Base-by-base conservation (phyloP, 2,797 vertebrate genomes). In the Sebastes jordani region DNA sequence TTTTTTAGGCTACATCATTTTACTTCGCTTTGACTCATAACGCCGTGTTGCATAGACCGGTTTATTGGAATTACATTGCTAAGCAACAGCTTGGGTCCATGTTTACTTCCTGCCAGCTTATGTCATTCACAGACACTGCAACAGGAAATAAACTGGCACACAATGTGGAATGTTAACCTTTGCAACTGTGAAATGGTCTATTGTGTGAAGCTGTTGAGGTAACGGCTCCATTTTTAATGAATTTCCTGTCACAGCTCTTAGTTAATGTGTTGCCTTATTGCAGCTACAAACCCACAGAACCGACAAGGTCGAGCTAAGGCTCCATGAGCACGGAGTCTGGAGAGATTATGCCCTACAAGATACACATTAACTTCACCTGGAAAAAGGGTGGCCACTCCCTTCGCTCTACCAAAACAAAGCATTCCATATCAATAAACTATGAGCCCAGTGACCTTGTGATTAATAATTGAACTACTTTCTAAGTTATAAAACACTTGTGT, bases 351-450 rank as follows among this genome's bases (percentile, higher is more conserved):
- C 56, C 54, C 22, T 27, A 59, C 58, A 66, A 68, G 83, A 88
- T 77, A 91, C 86, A 85, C 27, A 87, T 89, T 90, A 87, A 90
- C 80, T 73, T 83, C 23, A 73, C 68, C 42, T 74, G 67, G 49
- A 78, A 46, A 56, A 36, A 65, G 32, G 59, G 20, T 2, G 62
- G 67, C 18, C 56, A 58, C 83, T 88, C 67, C 80, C 60, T 72
- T 72, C 14, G 5, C 77, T 76, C 82, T 59, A 67, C 22, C 71
- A 78, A 88, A 80, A 91, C 71, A 85, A 82, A 74, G 71, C 78
- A 68, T 72, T 80, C 76, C 54, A 80, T 18, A 71, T 67, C 22
- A 78, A 71, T 80, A 64, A 69, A 70, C 52, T 4, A 3, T 75
- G 34, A 63, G 69, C 34, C 11, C 56, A 42, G 42, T 68, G 46